phyloP scores from a whole-genome alignment of 2,888 invertebrate species.

The Apotomis capreana region DNA sequence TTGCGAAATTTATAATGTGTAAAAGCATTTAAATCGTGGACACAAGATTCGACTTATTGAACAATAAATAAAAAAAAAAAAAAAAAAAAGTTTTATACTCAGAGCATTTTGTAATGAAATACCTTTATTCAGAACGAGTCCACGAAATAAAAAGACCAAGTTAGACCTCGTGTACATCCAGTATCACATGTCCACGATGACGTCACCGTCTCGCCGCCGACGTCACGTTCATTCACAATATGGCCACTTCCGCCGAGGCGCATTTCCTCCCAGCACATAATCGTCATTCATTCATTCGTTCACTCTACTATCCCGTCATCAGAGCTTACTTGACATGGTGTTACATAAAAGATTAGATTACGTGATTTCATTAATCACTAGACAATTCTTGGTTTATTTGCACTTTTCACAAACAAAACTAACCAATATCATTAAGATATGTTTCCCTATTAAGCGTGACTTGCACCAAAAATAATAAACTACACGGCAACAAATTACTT shows the following conservation, averaged over 20 bases:
- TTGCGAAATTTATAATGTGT: no score
- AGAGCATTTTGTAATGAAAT: neutral
- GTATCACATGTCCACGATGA: slow-evolving; percentile 50
- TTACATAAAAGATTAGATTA: neutral
- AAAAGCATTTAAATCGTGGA: no score
- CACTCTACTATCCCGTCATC: slow-evolving; percentile 37
- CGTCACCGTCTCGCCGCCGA: slow-evolving; percentile 59
- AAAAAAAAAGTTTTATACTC: no score
- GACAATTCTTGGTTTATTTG: no score
- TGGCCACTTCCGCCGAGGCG: slow-evolving; percentile 70
- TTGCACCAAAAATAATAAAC: no score
- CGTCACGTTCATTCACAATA: slow-evolving; percentile 71
- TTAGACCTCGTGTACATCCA: slow-evolving; percentile 14
- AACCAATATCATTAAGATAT: no score
- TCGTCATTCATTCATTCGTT: slow-evolving; percentile 50
- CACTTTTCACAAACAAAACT: no score
- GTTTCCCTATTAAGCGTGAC: neutral
- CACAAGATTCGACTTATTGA: no score
- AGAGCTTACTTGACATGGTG: slow-evolving; percentile 3
- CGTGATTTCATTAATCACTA: neutral
- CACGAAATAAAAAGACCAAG: slow-evolving; percentile 2
- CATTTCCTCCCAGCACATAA: slow-evolving; percentile 56
- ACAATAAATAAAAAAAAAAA: no score
- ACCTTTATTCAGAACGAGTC: neutral
- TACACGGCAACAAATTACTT: no score